Evolutionary conservation across 2,113 vertebrate genomes (phyloP), one percentile per base, ranked within the genome.

Genomic region (Burhinus oedicnemus): DNA sequence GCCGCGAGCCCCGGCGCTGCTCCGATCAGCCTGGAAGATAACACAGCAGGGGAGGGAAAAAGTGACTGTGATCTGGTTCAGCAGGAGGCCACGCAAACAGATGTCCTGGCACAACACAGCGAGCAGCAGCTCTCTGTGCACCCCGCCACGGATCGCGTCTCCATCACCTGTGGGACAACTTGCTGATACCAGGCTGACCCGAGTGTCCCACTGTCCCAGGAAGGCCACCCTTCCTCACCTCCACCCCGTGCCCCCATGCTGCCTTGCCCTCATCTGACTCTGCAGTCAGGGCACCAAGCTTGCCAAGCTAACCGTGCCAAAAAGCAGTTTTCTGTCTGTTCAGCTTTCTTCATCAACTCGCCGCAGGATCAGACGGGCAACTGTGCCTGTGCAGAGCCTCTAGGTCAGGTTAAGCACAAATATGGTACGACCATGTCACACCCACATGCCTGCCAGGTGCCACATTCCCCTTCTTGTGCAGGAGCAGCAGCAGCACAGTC

Each of bases 121-220:
- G 2, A 90, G 94, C 51, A 55, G 77, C 27, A 84, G 65, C 25
- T 65, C 60, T 8, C 58, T 23, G 4, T 7, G n/a, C 32, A 79
- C 12, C 61, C 32, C 0, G 0, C 25, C 54, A 17, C 0, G 0
- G 29, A 78, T 12, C 0, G 0, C 2, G 14, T 82, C 65, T 84
- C 79, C 70, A 78, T 15, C 10, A 2, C 54, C 70, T 9, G 36
- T 9, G 23, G 40, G 12, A 14, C 21, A 2, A 85, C 64, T 87
- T 19, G 1, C 54, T 38, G 49, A 7, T 6, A 44, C 34, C 42
- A 75, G 57, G 55, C 36, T 79, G 61, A 22, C 32, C 2, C 16
- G 0, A 51, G 22, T 9, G 47, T 34, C 76, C 57, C 32, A 11
- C 29, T 1, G 0, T 30, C 38, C 29, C 61, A 54, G 57, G 23